A percentile compares a stretch with the other conserved stretches of the same genome.
These are phyloP conservation scores for Bombycilla garrulus DNA, from an alignment of 2,113 vertebrate species.

Conservation along the genomic window DNA sequence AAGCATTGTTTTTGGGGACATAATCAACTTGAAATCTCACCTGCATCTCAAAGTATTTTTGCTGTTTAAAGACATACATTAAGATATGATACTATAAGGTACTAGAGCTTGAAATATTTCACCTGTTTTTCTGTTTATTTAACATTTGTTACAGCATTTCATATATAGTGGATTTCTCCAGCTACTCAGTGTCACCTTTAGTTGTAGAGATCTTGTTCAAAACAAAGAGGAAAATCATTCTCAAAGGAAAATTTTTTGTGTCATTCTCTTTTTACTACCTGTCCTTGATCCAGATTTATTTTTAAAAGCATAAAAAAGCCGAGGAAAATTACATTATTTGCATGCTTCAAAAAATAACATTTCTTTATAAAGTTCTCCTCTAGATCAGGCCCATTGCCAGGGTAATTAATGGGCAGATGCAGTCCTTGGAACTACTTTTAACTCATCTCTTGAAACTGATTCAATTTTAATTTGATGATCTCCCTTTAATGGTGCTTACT, in stretches of 20 bases:
- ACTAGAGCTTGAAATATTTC: not conserved
- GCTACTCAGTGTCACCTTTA: not conserved
- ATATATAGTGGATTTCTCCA: not conserved
- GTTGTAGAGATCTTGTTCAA: not conserved
- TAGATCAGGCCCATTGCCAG: not conserved
- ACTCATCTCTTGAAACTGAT: conserved; percentile 12
- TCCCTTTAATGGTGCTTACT: not conserved
- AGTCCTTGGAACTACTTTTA: conserved; percentile 32
- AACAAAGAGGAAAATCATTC: not conserved
- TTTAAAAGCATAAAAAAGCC: not conserved
- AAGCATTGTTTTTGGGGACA: not conserved
- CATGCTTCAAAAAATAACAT: not conserved
- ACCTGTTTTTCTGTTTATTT: not conserved
- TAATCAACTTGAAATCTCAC: not conserved
- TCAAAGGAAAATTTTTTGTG: not conserved
- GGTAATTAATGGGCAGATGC: not conserved
- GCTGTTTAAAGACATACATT: not conserved
- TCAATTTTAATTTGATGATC: conserved; percentile 34
- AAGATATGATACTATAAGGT: not conserved
- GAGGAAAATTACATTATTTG: not conserved
- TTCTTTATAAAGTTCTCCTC: not conserved
- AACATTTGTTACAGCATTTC: not conserved
- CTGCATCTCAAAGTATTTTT: not conserved
- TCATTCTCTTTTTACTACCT: not conserved
- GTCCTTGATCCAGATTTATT: not conserved